Conservation (phyloP, 35 echinoderm and acorn worm species). For the Patiria miniata region DNA sequence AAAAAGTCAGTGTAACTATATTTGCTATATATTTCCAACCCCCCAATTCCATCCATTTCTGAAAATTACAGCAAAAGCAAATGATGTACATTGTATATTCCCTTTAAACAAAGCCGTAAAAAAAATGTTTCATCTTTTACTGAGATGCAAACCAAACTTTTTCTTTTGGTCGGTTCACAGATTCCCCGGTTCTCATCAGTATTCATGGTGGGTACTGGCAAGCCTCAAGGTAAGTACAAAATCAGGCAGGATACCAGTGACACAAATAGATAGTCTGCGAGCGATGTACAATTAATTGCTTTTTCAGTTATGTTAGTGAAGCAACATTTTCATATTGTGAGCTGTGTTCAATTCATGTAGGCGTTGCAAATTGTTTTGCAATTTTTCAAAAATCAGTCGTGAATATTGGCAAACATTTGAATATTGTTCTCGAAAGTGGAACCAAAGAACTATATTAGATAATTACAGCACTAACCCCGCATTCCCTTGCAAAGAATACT, state of each 20-base stretch:
- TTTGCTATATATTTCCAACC: too few relatives aligned
- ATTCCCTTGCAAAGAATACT: too few relatives aligned
- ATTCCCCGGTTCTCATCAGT: neutral
- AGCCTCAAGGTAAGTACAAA: neutral
- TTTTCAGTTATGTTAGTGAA: neutral
- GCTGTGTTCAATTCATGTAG: neutral
- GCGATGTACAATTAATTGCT: neutral
- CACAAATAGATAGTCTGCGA: neutral
- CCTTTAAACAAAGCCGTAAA: too few relatives aligned
- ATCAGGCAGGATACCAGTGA: neutral
- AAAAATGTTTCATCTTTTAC: neutral
- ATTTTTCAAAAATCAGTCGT: neutral
- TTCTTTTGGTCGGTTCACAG: conserved; percentile 13
- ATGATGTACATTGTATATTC: too few relatives aligned
- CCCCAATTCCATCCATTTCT: too few relatives aligned
- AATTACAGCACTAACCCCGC: too few relatives aligned
- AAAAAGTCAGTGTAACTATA: too few relatives aligned
- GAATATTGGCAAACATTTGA: neutral
- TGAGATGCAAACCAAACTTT: neutral
- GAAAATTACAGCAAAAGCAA: too few relatives aligned
- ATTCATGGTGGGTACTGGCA: conserved; percentile 11
- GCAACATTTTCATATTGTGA: neutral
- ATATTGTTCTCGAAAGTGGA: too few relatives aligned
- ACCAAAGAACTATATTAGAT: too few relatives aligned
- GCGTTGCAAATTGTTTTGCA: neutral